These are phyloP conservation scores for Patagioenas fasciata DNA, from an alignment of 2,113 vertebrate species.

Conservation along the genomic window DNA sequence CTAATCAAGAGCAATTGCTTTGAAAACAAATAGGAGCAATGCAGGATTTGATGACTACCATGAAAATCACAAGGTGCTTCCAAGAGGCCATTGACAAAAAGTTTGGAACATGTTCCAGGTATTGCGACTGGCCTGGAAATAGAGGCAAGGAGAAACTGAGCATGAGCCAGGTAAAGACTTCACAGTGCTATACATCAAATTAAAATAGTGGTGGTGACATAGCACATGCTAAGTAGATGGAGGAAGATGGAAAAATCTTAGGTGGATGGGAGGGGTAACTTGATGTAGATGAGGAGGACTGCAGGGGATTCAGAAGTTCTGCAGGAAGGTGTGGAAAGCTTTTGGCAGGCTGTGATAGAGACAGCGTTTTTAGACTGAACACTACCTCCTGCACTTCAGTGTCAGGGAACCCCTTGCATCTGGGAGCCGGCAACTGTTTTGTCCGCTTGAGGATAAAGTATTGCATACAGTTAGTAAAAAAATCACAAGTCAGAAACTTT, in stretches of 20 bases:
- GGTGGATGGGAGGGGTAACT: neutral
- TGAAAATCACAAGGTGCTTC: neutral
- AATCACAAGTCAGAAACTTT: neutral
- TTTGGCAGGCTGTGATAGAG: neutral
- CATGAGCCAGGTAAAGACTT: neutral
- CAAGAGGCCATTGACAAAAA: neutral
- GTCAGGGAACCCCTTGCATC: neutral
- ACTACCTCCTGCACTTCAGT: neutral
- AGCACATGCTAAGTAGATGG: neutral
- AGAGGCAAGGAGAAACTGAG: neutral
- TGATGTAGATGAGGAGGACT: neutral
- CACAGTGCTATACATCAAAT: neutral
- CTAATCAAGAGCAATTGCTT: constrained; percentile 20
- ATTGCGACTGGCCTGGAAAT: neutral
- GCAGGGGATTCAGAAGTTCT: neutral
- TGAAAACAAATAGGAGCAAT: neutral
- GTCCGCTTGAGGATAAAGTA: neutral
- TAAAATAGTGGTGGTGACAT: neutral
- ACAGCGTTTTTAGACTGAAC: neutral
- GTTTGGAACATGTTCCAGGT: neutral
- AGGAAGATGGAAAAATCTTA: neutral
- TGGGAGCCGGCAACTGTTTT: neutral
- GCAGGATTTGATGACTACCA: neutral
- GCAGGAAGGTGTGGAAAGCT: neutral
- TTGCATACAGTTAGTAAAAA: neutral